Conservation (phyloP, 2,797 vertebrate species). For the Ctenochaetus hawaiiensis region DNA sequence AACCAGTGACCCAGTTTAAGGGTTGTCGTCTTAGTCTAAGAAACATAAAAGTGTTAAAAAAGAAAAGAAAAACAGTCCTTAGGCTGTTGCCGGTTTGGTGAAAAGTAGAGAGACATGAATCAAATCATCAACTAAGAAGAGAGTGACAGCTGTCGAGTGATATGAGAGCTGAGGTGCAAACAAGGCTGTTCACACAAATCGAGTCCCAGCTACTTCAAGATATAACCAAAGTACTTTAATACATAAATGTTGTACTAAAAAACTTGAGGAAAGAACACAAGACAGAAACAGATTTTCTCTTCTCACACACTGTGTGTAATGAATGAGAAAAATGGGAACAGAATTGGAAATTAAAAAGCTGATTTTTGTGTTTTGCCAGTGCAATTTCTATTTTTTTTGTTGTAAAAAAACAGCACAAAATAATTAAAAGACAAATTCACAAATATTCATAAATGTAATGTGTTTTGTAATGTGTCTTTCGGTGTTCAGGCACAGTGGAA, state of each 20-base stretch:
- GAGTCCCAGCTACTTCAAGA: neutral
- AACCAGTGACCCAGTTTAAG: conserved; percentile 26
- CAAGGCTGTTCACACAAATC: neutral
- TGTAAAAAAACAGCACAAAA: too few species aligned
- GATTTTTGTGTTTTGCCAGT: too few species aligned
- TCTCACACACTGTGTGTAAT: too few species aligned
- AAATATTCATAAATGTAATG: too few species aligned
- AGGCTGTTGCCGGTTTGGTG: conserved; percentile 20
- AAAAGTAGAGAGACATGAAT: conserved; percentile 29
- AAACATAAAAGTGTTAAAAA: neutral
- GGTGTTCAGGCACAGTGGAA: neutral
- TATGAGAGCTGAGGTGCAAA: conserved; percentile 33
- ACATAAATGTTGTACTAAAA: neutral
- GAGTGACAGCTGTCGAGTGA: conserved; percentile 44
- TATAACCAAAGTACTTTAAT: neutral
- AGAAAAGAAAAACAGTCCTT: neutral
- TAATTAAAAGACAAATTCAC: too few species aligned
- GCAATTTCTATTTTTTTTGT: too few species aligned
- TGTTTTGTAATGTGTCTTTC: too few species aligned
- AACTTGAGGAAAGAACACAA: neutral
- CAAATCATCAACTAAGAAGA: conserved; percentile 26
- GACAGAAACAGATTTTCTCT: conserved; percentile 4
- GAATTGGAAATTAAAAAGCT: too few species aligned
- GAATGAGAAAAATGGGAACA: too few species aligned
- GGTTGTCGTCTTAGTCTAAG: neutral